Evolutionary conservation across 2,113 vertebrate genomes (phyloP).

Genomic region (Actinemys pallida): DNA sequence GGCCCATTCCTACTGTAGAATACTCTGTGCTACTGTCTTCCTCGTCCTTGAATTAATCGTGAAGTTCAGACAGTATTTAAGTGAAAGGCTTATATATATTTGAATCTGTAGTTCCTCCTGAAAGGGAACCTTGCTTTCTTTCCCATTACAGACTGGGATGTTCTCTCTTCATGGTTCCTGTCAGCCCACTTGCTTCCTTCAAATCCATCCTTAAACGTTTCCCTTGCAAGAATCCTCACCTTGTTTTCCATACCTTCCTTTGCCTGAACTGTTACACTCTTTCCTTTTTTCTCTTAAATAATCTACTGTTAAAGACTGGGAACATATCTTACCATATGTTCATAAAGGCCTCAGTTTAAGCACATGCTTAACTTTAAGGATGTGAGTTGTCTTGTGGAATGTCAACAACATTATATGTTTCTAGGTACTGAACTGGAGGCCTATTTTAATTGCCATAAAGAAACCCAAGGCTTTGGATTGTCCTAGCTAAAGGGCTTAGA

Average conservation of each 20-base stretch:
- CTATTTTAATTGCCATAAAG: neutral
- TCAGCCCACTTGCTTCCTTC: neutral
- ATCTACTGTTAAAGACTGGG: neutral
- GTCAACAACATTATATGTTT: neutral
- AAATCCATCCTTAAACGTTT: neutral
- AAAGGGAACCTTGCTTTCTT: neutral
- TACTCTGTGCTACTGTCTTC: neutral
- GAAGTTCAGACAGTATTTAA: neutral
- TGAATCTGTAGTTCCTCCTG: neutral
- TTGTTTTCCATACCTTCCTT: neutral
- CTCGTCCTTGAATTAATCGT: neutral
- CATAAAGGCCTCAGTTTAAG: too few relatives aligned
- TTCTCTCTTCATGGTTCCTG: neutral
- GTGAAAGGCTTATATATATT: neutral
- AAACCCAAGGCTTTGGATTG: neutral
- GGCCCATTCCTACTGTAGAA: neutral
- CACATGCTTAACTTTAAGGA: neutral
- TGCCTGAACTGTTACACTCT: neutral
- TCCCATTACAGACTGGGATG: neutral
- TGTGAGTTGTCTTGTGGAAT: neutral
- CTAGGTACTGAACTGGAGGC: neutral
- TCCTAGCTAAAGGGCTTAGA: neutral
- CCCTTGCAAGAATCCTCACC: neutral
- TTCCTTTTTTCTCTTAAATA: neutral
- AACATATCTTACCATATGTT: too few relatives aligned